Evolutionary conservation across 2,797 vertebrate genomes (phyloP), one percentile per base, ranked within the genome.

Genomic region (Pantherophis vulpinus): DNA sequence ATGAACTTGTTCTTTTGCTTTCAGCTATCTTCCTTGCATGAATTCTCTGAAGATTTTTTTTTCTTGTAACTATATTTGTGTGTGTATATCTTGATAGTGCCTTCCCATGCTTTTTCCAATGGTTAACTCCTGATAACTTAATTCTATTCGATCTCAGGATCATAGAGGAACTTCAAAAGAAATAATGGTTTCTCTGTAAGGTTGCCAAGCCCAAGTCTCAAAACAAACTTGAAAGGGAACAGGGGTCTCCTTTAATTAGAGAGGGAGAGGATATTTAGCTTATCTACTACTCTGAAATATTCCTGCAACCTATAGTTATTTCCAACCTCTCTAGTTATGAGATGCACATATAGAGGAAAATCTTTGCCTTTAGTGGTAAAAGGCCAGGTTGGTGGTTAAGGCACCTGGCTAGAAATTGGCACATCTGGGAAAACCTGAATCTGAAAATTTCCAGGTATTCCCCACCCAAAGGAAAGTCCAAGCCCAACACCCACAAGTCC

Each of bases 41-140:
- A 95, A 51, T 18, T 95, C 91, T 93, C 90, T 1, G 12, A 91
- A 86, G 3, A 93, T 66, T 93, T 83, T 42, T 37, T 70, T 88
- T 32, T 25, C 25, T 11, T 61, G 47, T 61, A 18, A 2, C 0
- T 47, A 95, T 74, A 95, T 88, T 61, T 87, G 37, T 92, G 55
- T 91, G 83, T 95, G 1, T 47, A 32, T 51, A 32, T 88, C 91
- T 94, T 96, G 94, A 91, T 87, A 94, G 29, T 88, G 90, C 91
- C 96, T 94, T 63, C 56, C 25, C 29, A 20, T 83, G 14, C 89
- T 88, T 60, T 66, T 94, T 95, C 87, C 88, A 12, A 94, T 16
- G 60, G 94, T 96, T 96, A 96, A 86, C 66, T 94, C 92, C 93
- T 96, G 87, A 95, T 93, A 95, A 94, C 92, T 97, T 96, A 95